Evolutionary conservation across 2,797 vertebrate genomes (phyloP), one percentile per base, ranked within the genome.

Genomic region (Valencia hispanica): DNA sequence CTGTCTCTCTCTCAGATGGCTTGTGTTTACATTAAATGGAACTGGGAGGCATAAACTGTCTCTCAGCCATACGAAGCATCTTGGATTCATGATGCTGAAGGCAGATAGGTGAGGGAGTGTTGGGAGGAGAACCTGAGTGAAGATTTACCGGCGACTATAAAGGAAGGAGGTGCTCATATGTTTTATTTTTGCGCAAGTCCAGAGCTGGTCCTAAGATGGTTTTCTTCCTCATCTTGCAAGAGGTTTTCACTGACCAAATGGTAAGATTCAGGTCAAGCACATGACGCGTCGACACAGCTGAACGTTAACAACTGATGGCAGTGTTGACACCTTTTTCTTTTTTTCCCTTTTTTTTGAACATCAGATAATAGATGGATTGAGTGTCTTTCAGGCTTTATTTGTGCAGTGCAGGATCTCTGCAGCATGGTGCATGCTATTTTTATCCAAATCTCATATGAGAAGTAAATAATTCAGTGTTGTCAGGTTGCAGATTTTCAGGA

Each of bases 401-500:
- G 41, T 77, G 48, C 70, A 63, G 75, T 55, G 30, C 34, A 57
- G 47, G 22, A 63, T 17, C 63, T 73, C 71, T 79, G 41, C 77
- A 70, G 72, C 32, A 48, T 30, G 27, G 41, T 45, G 55, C 75
- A 51, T 75, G 85, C 87, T 92, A 89, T 93, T 94, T 93, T 90
- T 89, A 90, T 83, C 53, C 30, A 81, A 82, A 82, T 83, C 50
- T 74, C 79, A 74, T 74, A 61, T 73, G 47, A 74, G 77, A 79
- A 82, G 83, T 94, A 81, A 93, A 94, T 94, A 86, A 94, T 94
- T 92, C 80, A 93, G 79, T 71, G 72, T 47, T 83, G 53, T 61
- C 77, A 25, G 76, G 53, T 73, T 75, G 79, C 59, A 74, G 68
- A 80, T 79, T 81, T 43, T 85, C 61, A 34, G 66, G 75, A 75